phyloP scores from a whole-genome alignment of 2,888 invertebrate species.

The Idaea aversata region DNA sequence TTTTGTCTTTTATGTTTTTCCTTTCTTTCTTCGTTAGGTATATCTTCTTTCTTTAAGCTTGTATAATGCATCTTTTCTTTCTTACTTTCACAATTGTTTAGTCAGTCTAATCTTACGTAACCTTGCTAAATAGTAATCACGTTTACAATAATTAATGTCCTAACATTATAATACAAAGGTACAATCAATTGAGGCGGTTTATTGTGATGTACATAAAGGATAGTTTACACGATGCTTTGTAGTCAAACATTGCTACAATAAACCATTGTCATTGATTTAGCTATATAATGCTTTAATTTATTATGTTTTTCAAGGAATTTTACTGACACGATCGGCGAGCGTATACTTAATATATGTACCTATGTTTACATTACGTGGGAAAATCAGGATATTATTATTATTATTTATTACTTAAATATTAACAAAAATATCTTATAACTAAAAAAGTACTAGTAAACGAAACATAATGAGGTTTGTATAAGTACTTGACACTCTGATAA shows the following conservation, averaged over 20 bases:
- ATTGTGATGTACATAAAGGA: conserved; percentile 35
- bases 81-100: background rate
- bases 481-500: too few relatives aligned
- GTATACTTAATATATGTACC: too few relatives aligned
- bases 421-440: too few relatives aligned
- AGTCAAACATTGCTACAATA: conserved; percentile 23
- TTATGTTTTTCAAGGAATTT: conserved; percentile 17
- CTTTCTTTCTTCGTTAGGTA: too few relatives aligned
- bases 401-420: too few relatives aligned
- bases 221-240: conserved; percentile 28
- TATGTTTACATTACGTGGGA: too few relatives aligned
- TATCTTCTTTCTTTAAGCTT: too few relatives aligned
- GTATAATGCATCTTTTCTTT: too few relatives aligned
- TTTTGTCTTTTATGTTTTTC: too few relatives aligned
- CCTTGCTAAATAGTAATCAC: conserved; percentile 9
- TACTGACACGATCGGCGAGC: conserved; percentile 1
- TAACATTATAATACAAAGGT: conserved; percentile 24
- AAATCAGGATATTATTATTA: too few relatives aligned
- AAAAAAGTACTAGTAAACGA: too few relatives aligned
- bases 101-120: background rate
- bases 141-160: conserved; percentile 26
- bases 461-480: too few relatives aligned
- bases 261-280: conserved; percentile 21
- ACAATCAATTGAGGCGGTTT: conserved; percentile 22
- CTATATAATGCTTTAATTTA: conserved; percentile 24